Evolutionary conservation across 2,797 vertebrate genomes (phyloP).

Genomic region (Staurois parvus): DNA sequence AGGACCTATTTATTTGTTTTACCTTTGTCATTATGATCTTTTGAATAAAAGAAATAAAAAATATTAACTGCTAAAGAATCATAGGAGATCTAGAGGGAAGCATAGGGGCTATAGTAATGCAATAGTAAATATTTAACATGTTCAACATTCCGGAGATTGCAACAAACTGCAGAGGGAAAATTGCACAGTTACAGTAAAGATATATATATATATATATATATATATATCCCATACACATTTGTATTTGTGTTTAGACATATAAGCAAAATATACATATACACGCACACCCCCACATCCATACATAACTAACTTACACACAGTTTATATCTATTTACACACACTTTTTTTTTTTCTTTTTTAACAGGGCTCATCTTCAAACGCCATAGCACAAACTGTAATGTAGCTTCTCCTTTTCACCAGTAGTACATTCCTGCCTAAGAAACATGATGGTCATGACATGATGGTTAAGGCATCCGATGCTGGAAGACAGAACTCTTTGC

Average conservation of each 20-base stretch:
- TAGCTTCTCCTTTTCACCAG: constrained; percentile 70
- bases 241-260: constrained; percentile 64
- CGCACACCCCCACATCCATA: constrained; percentile 12
- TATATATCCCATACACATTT: constrained; percentile 63
- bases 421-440: constrained; percentile 74
- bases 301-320: constrained; percentile 8
- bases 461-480: constrained; percentile 67
- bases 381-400: constrained; percentile 62
- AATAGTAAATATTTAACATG: not conserved
- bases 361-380: constrained; percentile 70
- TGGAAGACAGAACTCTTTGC: constrained; percentile 72
- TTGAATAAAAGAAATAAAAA: not conserved
- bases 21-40: not conserved
- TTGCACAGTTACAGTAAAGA: constrained; percentile 73
- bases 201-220: constrained; percentile 53
- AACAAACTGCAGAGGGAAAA: constrained; percentile 63
- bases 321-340: constrained; percentile 14
- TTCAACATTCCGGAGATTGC: constrained; percentile 7
- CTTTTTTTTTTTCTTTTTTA: constrained; percentile 58
- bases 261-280: constrained; percentile 56
- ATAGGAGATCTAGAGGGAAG: not conserved
- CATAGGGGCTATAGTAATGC: not conserved
- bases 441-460: constrained; percentile 70
- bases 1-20: not conserved
- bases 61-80: not conserved